Conservation (phyloP, 2,113 vertebrate genomes). For the Paramisgurnus dabryanus region DNA sequence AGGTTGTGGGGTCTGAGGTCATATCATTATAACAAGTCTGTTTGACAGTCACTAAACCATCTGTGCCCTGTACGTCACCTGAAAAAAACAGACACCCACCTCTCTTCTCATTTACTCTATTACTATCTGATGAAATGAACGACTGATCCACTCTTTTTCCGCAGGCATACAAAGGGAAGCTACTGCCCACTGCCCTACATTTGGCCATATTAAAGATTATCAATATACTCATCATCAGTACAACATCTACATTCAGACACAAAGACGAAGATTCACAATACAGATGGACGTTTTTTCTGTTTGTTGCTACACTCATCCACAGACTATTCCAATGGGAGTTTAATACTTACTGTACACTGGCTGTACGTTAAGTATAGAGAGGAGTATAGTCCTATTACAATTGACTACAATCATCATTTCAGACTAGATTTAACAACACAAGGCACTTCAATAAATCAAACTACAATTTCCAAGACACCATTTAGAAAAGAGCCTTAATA, state of each 20-base stretch:
- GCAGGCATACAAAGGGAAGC: background rate
- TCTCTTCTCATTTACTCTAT: background rate
- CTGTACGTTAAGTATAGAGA: background rate
- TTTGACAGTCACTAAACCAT: constrained; percentile 37
- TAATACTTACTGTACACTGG: background rate
- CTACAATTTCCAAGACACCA: too few relatives aligned
- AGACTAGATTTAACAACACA: too few relatives aligned
- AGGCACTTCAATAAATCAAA: too few relatives aligned
- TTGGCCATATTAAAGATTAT: background rate
- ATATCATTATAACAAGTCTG: constrained; percentile 11
- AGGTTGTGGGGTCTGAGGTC: constrained; percentile 1
- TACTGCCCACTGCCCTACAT: constrained; percentile 6
- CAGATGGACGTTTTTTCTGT: background rate
- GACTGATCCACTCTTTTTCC: constrained; percentile 16
- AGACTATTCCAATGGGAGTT: background rate
- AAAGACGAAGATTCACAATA: background rate
- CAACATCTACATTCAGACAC: background rate
- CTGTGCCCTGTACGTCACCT: constrained; percentile 25
- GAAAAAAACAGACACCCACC: background rate
- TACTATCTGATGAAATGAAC: constrained; percentile 34
- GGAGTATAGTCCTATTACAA: too few relatives aligned
- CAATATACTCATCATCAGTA: constrained; percentile 19
- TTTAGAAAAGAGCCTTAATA: too few relatives aligned
- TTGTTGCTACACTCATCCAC: background rate
- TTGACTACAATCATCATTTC: too few relatives aligned